A percentile compares a stretch with the other conserved stretches of the same genome.
These are phyloP conservation scores for Taeniopygia guttata DNA, from an alignment of 2,797 vertebrate genomes.

Conservation along the genomic window DNA sequence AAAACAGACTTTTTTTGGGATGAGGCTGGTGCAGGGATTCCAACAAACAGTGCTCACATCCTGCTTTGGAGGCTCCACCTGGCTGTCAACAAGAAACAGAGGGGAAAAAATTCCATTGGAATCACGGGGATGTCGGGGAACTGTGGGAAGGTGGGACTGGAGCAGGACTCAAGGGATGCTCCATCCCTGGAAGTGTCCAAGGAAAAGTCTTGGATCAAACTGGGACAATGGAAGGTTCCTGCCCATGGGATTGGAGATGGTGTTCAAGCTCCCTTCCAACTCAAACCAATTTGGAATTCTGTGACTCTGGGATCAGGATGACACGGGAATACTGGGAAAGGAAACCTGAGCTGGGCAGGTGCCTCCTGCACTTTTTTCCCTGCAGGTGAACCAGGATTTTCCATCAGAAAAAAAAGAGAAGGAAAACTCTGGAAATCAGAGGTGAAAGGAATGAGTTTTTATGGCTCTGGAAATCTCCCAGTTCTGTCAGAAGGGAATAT, in stretches of 20 bases:
- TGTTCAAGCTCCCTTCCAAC: background rate
- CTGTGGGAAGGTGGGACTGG: background rate
- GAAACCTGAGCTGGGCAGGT: background rate
- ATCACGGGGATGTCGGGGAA: background rate
- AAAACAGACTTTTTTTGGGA: background rate
- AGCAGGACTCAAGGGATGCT: background rate
- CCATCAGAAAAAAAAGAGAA: background rate
- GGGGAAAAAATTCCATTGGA: background rate
- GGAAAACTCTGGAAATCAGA: background rate
- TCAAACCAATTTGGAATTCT: background rate
- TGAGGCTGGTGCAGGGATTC: background rate
- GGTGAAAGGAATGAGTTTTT: background rate
- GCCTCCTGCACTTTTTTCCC: background rate
- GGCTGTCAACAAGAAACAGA: background rate
- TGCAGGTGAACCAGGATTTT: background rate
- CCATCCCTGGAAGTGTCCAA: background rate
- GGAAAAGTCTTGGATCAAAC: background rate
- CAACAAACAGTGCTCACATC: background rate
- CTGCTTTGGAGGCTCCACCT: background rate
- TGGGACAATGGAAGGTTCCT: background rate
- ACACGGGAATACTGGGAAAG: background rate
- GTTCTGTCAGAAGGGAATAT: background rate
- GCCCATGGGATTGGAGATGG: fast-evolving
- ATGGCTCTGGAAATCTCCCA: background rate
- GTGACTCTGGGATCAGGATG: background rate